Evolutionary conservation across 2,888 invertebrate genomes (phyloP), one percentile per base, ranked within the genome.

Genomic region (Oligia fasciuncula): DNA sequence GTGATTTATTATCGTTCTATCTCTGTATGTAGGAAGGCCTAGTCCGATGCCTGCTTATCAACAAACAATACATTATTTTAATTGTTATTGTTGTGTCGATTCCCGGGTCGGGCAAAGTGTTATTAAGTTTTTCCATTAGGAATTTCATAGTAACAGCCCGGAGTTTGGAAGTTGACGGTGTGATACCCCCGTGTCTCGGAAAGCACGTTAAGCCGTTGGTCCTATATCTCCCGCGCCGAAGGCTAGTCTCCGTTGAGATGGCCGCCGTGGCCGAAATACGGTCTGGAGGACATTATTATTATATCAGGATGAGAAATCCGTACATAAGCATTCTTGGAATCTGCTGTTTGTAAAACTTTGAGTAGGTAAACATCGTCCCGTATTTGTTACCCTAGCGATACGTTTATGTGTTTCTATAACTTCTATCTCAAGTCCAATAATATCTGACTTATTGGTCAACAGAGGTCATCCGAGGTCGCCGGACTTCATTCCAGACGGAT

Each of bases 401-500:
- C 43, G 71, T 79, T 77, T 63, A 29, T 49, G 17, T 51, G 6
- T 54, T 68, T 68, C n/a, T 73, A 40, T 62, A 54, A 68, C 9
- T 78, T 40, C 46, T 17, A n/a, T 63, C 68, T 54, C 51, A 57
- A n/a, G 35, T 62, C 11, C 35, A 68, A 78, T 73, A 63, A 29
- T 75, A 75, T 71, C 4, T 57, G 23, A 29, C 23, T 65, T 68
- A 76, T 68, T 63, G 46, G 57, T 76, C 29, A 65, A 54, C 62
- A 62, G 14, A 80, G 40, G 40, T 71, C 54, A 73, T 68, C 54
- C 49, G 11, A 73, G 70, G 70, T 63, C 73, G 43, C 60, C 60
- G n/a, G 46, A 49, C 29, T 69, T 62, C 62, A 49, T 62, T 62
- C 46, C 57, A 46, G 67, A 76, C 40, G 70, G 43, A 83, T 71